Conservation (phyloP, 1,140 invertebrate genomes). For the Caenorhabditis latens region DNA sequence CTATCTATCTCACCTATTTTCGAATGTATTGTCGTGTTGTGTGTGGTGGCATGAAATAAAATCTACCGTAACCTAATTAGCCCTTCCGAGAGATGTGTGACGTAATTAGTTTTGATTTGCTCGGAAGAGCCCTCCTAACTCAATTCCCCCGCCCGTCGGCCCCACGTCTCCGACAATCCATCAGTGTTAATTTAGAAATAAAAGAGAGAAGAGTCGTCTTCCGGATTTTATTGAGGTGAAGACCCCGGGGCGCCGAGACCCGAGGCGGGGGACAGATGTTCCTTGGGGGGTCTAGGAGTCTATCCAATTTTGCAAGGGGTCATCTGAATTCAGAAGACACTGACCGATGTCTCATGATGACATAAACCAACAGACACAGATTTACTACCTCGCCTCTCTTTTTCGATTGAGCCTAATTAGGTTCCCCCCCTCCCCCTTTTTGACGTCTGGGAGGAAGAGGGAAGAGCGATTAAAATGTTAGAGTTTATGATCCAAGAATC, state of each 20-base stretch:
- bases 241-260: constrained; percentile 1
- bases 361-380: constrained; percentile 47
- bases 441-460: no score
- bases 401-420: constrained; percentile 13
- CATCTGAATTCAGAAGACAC: constrained; percentile 32
- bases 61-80: constrained; percentile 60
- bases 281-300: background rate
- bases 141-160: constrained; percentile 17
- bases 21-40: background rate
- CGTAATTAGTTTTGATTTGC: constrained; percentile 54
- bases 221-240: constrained; percentile 38
- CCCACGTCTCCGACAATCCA: constrained; percentile 42
- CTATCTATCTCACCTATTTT: no score
- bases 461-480: background rate
- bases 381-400: no score
- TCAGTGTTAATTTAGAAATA: constrained; percentile 61
- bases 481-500: background rate
- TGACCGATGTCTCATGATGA: background rate
- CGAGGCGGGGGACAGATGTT: constrained; percentile 19
- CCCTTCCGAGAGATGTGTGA: background rate
- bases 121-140: constrained; percentile 23
- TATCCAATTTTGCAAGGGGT: constrained; percentile 54
- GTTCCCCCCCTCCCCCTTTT: background rate
- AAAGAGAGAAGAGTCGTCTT: background rate
- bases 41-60: background rate